Base-by-base conservation (phyloP, 2,113 vertebrate genomes). In the Baryphthengus martii region DNA sequence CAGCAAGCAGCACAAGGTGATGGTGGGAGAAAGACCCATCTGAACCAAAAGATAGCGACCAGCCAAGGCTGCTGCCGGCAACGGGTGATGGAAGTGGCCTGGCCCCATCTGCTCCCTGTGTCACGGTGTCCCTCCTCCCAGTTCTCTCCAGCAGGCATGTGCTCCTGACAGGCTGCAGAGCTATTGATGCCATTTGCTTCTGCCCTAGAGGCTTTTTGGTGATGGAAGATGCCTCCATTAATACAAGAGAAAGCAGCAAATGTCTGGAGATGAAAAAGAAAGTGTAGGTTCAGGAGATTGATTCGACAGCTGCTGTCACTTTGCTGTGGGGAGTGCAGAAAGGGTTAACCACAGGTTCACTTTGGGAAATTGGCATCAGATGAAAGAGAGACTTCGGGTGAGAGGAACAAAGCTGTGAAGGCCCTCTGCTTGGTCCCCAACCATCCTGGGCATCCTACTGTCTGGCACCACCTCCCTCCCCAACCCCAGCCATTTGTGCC, bases 371-470 rank as follows among this genome's bases (percentile, higher is more conserved):
- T 28, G 28, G 17, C 39, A 42, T 10, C 13, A 0, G 19, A 59
- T 63, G 61, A n/a, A n/a, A n/a, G n/a, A n/a, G n/a, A n/a, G n/a
- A n/a, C n/a, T n/a, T n/a, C n/a, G n/a, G n/a, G 42, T 0, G 29
- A 63, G 45, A 61, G 50, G 19, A 82, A 37, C 0, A 6, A 37
- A 10, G 44, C 42, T 7, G 26, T 0, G 1, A 49, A 59, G 50
- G 40, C 33, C 23, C 61, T 78, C 5, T 0, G 1, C 53, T 35
- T 1, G 5, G 24, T 70, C 37, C 45, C 45, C 0, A 1, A 23
- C 39, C 8, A 6, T 8, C 29, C 44, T 13, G 0, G 40, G 23
- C 71, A 5, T 12, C 20, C 44, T 1, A 0, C 33, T 4, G 56
- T 3, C 68, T 31, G 3, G 39, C 74, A 20, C n/a, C 4, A 0